Percentiles rank a stretch among this genome's conserved stretches.
These are phyloP conservation scores for Pseudanteris insignis DNA, from an alignment of 2,888 invertebrate genomes.

Conservation along the genomic window DNA sequence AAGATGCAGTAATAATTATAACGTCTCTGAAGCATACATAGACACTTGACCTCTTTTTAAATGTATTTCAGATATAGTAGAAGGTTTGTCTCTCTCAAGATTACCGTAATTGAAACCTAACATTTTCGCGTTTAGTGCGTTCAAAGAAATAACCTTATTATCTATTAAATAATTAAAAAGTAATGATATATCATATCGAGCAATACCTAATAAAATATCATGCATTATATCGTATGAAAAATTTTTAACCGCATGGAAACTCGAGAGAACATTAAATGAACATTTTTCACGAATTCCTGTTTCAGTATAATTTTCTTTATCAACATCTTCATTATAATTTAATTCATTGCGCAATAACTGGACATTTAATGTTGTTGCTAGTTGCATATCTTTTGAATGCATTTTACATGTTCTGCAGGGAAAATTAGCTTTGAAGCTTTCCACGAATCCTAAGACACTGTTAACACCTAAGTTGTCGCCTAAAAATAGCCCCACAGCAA, in stretches of 20 bases:
- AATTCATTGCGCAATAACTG: not conserved
- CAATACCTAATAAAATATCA: slow-evolving; percentile 2
- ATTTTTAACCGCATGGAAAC: slow-evolving; percentile 27
- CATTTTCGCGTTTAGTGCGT: slow-evolving; percentile 24
- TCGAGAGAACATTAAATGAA: slow-evolving; percentile 29
- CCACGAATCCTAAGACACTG: slow-evolving; percentile 28
- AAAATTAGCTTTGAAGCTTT: slow-evolving; percentile 37
- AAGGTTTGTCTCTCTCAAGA: slow-evolving; percentile 31
- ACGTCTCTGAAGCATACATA: slow-evolving; percentile 1
- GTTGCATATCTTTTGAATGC: not conserved
- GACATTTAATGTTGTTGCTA: not conserved
- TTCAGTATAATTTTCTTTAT: not conserved
- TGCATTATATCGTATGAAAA: slow-evolving; percentile 2
- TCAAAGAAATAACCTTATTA: not conserved
- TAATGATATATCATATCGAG: slow-evolving; percentile 1
- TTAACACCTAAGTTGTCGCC: slow-evolving; percentile 43
- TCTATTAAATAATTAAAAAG: not conserved
- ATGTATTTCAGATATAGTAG: not conserved
- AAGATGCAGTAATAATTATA: too few relatives aligned
- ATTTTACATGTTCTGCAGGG: slow-evolving; percentile 41
- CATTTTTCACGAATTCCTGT: slow-evolving; percentile 24
- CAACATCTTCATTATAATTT: not conserved
- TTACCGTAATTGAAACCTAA: slow-evolving; percentile 26
- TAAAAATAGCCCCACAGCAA: slow-evolving; percentile 27
- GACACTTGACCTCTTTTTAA: not conserved